Evolutionary conservation across 2,888 invertebrate species (phyloP).

Genomic region (Bembecia ichneumoniformis): DNA sequence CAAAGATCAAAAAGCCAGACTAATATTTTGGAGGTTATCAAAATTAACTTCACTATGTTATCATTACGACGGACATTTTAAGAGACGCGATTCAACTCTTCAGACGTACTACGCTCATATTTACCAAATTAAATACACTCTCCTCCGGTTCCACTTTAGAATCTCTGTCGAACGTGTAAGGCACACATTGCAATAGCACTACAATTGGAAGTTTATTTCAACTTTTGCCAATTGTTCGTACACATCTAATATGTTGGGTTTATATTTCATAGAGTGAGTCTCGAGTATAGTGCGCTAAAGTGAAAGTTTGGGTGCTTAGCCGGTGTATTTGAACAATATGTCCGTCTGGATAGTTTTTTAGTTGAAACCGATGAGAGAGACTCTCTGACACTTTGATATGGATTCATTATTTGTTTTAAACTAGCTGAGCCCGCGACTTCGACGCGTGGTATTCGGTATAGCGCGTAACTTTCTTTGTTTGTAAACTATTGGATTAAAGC

Average conservation of each 20-base stretch:
- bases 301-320: not conserved
- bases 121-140: not conserved
- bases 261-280: not conserved
- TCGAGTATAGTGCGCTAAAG: not conserved
- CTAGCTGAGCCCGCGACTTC: too few relatives aligned
- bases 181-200: too few relatives aligned
- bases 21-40: too few relatives aligned
- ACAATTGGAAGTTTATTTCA: too few relatives aligned
- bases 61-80: not conserved
- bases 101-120: not conserved
- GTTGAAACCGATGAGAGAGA: not conserved
- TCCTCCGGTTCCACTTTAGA: not conserved
- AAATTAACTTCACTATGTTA: too few relatives aligned
- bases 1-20: too few relatives aligned
- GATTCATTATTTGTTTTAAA: too few relatives aligned
- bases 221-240: not conserved
- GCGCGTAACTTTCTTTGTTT: too few relatives aligned
- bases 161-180: not conserved
- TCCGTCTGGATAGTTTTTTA: not conserved
- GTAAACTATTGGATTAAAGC: too few relatives aligned
- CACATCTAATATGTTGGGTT: not conserved
- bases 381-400: too few relatives aligned
- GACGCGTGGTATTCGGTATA: too few relatives aligned
- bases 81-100: not conserved
- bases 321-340: not conserved